Conservation (phyloP, 2,888 invertebrate species). For the Trichogramma dendrolimi region DNA sequence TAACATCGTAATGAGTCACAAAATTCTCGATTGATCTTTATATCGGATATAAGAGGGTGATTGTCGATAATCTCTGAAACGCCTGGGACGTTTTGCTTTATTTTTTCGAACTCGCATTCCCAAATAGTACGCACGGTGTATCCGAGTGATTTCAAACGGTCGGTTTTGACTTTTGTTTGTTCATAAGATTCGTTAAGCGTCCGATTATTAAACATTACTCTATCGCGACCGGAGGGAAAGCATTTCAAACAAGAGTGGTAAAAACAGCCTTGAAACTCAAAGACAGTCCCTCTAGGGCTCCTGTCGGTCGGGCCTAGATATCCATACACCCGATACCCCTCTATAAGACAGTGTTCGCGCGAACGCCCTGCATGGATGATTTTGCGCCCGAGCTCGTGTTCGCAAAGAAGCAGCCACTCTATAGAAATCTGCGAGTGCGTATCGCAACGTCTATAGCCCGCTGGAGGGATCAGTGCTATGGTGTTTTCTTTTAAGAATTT, state of each 20-base stretch:
- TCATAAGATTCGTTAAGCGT: neutral
- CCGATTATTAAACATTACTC: neutral
- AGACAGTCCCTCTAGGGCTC: neutral
- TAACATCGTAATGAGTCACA: neutral
- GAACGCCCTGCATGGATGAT: neutral
- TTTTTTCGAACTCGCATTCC: neutral
- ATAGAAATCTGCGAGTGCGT: neutral
- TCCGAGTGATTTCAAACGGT: neutral
- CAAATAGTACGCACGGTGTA: neutral
- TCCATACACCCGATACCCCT: neutral
- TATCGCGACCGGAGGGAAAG: neutral
- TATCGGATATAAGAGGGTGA: neutral
- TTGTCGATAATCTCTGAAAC: neutral
- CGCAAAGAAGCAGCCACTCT: neutral
- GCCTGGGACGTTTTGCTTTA: neutral
- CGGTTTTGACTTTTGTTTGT: neutral
- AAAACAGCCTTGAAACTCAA: constrained; percentile 6
- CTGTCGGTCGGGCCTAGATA: neutral
- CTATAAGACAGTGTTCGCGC: neutral
- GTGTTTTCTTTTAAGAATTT: neutral
- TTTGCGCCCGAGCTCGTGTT: neutral
- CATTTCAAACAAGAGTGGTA: neutral
- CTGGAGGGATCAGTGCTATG: neutral
- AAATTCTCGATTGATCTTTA: constrained; percentile 10
- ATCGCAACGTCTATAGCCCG: neutral